Percentiles rank a stretch among this genome's conserved stretches.
Evolutionary conservation across 2,797 vertebrate species (phyloP).

Genomic region (Champsocephalus gunnari): DNA sequence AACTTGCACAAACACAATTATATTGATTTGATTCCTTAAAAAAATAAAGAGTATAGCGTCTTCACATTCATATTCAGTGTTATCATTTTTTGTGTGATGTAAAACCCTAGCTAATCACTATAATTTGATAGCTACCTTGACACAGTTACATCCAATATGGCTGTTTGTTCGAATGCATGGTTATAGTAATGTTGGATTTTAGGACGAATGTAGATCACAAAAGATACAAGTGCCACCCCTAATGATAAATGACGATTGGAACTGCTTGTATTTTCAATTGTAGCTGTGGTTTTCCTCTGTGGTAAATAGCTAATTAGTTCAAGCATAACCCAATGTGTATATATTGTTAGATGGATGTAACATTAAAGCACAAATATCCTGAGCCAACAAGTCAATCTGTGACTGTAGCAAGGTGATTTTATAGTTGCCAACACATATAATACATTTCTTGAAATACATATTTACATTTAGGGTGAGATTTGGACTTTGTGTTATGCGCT

Average conservation of each 20-base stretch:
- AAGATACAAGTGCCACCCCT: neutral
- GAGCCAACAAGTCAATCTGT: conserved; percentile 11
- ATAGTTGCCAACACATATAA: conserved; percentile 1
- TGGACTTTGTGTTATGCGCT: conserved; percentile 1
- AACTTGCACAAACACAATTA: neutral
- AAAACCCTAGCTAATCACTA: neutral
- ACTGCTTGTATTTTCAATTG: neutral
- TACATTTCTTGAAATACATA: too few relatives aligned
- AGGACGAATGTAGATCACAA: neutral
- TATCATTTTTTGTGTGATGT: neutral
- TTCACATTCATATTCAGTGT: neutral
- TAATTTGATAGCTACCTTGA: neutral
- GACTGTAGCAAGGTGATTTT: neutral
- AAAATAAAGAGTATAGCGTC: neutral
- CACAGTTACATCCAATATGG: neutral
- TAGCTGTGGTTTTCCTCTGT: neutral
- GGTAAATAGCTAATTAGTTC: neutral
- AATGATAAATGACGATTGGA: neutral
- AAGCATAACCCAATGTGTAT: neutral
- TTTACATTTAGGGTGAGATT: too few relatives aligned
- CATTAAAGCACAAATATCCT: neutral
- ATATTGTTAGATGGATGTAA: neutral
- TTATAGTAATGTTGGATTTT: neutral
- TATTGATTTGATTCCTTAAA: neutral
- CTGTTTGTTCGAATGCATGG: neutral